Evolutionary conservation across 1,140 invertebrate species (phyloP), one percentile per base, ranked within the genome.

Genomic region (Penaeus chinensis): DNA sequence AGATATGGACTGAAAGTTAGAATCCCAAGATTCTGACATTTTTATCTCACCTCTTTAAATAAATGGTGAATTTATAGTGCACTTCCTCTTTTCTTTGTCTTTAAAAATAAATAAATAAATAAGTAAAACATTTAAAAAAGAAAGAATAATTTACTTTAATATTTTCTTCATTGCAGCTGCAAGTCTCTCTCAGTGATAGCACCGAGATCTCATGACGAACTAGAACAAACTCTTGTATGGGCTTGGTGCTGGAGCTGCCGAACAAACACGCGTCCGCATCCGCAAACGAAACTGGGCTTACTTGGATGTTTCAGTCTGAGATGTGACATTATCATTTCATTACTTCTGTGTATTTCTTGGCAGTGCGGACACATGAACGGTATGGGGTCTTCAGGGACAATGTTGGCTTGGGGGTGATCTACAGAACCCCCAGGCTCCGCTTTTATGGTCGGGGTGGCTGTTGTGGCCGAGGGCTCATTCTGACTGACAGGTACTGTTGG

Each of bases 321-420:
- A n/a, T 87, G 86, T 18, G 69, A 77, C 10, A 54, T 63, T 22
- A 87, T 77, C 24, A 54, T 83, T 20, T 87, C 86, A 16, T 65
- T 63, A 42, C 71, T 74, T 32, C 80, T 74, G 60, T 87, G 81
- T 22, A 76, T 47, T 65, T 82, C 86, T 13, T 87, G 66, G 81
- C 86, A 87, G 63, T 87, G 86, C 13, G 86, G 86, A 66, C 86
- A 87, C 32, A 78, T 16, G n/a, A 87, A 77, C 22, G 86, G 86
- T 37, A 61, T 54, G 13, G 86, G 86, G 27, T 77, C 71, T 82
- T 87, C 86, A 22, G 27, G 74, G 3, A 22, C 19, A 77, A 27
- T 27, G 22, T 20, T 74, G 7, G 10, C 32, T 5, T 54, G 71
- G 4, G 69, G 22, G 61, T 77, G 61, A 3, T 76, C 20, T 2